Evolutionary conservation across 2,888 invertebrate species (phyloP).

Genomic region (Nemurella pictetii): DNA sequence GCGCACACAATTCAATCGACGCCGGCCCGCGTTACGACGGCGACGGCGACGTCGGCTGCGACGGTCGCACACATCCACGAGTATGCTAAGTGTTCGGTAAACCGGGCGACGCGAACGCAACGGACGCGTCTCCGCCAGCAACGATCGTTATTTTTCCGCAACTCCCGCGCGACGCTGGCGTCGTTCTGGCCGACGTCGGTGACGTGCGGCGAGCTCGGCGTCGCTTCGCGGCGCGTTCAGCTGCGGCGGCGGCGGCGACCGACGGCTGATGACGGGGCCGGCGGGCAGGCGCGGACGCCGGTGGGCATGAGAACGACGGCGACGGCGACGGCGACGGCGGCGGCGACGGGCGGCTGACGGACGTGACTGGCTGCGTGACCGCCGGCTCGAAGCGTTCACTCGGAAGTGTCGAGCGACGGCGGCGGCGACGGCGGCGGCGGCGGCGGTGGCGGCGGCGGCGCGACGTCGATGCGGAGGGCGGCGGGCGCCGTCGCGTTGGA

Average conservation of each 20-base stretch:
- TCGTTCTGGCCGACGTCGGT: background rate
- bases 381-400: background rate
- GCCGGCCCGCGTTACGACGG: background rate
- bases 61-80: background rate
- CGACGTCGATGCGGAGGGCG: background rate
- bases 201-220: background rate
- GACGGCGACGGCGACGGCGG: constrained; percentile 10
- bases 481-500: background rate
- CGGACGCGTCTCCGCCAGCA: too few relatives aligned
- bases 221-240: too few relatives aligned
- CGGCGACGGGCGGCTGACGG: constrained; percentile 20
- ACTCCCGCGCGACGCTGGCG: background rate
- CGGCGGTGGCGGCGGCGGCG: too few relatives aligned
- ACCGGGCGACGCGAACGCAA: too few relatives aligned
- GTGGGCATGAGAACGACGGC: constrained; percentile 5
- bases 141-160: constrained; percentile 19
- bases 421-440: constrained; percentile 9
- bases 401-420: constrained; percentile 2
- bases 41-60: too few relatives aligned
- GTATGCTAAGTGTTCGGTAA: background rate
- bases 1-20: constrained; percentile 5
- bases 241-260: background rate
- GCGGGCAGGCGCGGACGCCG: background rate
- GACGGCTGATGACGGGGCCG: background rate
- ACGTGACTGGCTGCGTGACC: constrained; percentile 10